Evolutionary conservation across 2,888 invertebrate genomes (phyloP), one percentile per base, ranked within the genome.

Genomic region (Hemithea aestivaria): DNA sequence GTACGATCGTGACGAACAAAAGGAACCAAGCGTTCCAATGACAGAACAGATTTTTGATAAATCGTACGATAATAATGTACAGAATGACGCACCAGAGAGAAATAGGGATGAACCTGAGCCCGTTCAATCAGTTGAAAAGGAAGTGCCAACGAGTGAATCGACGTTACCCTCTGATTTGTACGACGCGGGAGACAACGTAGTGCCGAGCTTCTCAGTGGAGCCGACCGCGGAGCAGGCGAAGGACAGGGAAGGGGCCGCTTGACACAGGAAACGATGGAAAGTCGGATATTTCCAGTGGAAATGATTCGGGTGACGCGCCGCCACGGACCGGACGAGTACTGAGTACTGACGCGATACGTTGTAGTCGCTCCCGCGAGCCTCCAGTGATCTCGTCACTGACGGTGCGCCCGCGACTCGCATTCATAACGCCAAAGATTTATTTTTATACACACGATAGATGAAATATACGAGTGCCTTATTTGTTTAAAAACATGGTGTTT

Each of bases 401-500:
- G n/a, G n/a, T n/a, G n/a, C n/a, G n/a, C n/a, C n/a, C n/a, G n/a
- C n/a, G n/a, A n/a, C n/a, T n/a, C n/a, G n/a, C n/a, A 47, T 58
- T 58, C 12, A 27, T 62, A 76, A 81, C 79, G 80, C 83, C 84
- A 85, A 83, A 85, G 82, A 83, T 77, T 76, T 72, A 67, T 71
- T 63, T 75, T 72, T 69, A 76, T 76, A 80, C 73, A 75, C 66
- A 62, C 61, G 22, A 26, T 10, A 60, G 53, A 54, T 80, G 69
- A 81, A 85, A 85, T 85, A 85, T 84, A 85, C 77, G 79, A 83
- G 85, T 85, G 87, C 87, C 85, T 85, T 87, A 83, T 81, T 85
- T 84, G 84, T 83, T 73, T 78, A 72, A 70, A 66, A 74, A 53
- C 61, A 51, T 73, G 76, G 80, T 80, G 81, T 83, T 84, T 84